phyloP scores from a whole-genome alignment of 2,888 invertebrate species.

The Troides helena region DNA sequence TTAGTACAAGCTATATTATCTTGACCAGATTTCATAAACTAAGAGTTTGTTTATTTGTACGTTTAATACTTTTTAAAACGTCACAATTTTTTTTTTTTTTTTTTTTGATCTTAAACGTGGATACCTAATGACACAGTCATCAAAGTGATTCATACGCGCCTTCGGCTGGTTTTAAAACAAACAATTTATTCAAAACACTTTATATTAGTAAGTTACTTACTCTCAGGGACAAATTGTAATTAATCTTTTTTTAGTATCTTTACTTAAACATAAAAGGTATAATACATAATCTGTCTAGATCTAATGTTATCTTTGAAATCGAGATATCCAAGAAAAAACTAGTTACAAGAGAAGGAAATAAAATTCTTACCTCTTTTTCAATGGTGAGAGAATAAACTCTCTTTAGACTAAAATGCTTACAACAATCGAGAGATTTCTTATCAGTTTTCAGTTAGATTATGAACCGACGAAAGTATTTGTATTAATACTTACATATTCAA shows the following conservation, averaged over 20 bases:
- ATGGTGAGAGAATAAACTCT: no score
- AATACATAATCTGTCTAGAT: no score
- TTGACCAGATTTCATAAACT: not conserved
- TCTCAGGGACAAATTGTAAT: not conserved
- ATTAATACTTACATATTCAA: no score
- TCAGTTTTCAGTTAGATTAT: not conserved
- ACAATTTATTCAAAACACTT: slow-evolving; percentile 10
- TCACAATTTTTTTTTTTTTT: not conserved
- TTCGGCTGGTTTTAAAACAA: slow-evolving; percentile 13
- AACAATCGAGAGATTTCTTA: not conserved
- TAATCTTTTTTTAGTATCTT: not conserved
- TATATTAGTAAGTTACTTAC: slow-evolving; percentile 5
- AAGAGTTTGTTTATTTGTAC: not conserved
- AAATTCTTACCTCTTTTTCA: no score
- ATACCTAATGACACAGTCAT: slow-evolving; percentile 5
- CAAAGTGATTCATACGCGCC: slow-evolving; percentile 6
- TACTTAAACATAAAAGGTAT: not conserved
- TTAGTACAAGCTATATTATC: no score
- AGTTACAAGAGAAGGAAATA: no score
- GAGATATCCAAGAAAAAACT: no score
- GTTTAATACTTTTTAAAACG: not conserved
- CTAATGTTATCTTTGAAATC: no score
- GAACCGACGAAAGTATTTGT: not conserved
- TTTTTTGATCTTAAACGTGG: not conserved
- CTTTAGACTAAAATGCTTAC: no score